phyloP scores from a whole-genome alignment of 2,888 invertebrate species.

The Ichneumoninae sp. region DNA sequence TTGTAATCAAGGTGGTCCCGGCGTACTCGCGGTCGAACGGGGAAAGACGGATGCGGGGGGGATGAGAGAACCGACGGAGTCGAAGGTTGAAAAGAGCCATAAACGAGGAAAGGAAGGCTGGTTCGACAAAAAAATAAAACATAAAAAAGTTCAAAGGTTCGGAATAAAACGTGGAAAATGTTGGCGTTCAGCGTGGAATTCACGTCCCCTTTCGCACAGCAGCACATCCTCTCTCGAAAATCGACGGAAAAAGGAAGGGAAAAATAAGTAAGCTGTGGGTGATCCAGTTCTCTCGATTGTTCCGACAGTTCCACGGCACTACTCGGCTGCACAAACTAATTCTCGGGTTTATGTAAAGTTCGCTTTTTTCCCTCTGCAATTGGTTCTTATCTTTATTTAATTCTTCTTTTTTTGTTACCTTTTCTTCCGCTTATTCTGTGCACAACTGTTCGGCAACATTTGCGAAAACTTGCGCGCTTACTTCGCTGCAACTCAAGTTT shows the following conservation, averaged over 20 bases:
- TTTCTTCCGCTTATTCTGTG: background rate
- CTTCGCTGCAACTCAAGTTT: background rate
- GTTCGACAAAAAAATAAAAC: background rate
- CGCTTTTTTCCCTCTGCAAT: background rate
- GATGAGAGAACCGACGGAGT: constrained; percentile 8
- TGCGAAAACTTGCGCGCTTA: constrained; percentile 4
- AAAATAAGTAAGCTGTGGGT: background rate
- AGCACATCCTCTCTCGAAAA: background rate
- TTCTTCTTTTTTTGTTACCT: background rate
- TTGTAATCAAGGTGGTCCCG: constrained; percentile 81
- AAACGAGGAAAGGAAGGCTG: constrained; percentile 2
- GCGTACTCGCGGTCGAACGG: constrained; percentile 68
- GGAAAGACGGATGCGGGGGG: constrained; percentile 21
- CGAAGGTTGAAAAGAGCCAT: background rate
- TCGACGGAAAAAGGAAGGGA: constrained; percentile 4
- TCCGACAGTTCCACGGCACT: background rate
- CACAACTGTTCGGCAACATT: background rate
- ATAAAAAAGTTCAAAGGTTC: constrained; percentile 48
- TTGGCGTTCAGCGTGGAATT: constrained; percentile 52
- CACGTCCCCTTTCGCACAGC: background rate
- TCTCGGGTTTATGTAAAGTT: constrained; percentile 22
- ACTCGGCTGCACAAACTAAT: background rate
- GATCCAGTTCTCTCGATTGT: background rate
- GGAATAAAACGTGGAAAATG: constrained; percentile 58
- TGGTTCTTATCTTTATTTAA: background rate